Base-by-base conservation (phyloP, 2,113 vertebrate genomes). In the Halichoeres trimaculatus region DNA sequence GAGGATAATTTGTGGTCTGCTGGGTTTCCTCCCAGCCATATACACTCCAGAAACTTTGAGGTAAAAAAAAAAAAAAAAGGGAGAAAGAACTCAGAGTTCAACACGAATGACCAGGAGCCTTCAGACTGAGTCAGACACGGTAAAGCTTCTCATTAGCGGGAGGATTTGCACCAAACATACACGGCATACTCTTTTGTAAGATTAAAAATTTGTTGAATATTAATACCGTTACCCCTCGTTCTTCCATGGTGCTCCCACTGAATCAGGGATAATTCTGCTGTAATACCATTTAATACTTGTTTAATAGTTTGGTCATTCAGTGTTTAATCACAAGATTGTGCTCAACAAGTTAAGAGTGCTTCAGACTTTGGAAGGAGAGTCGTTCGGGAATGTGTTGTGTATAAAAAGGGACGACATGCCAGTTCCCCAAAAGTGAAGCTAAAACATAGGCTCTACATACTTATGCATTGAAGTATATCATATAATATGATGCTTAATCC, bases 1-100 rank as follows among this genome's bases (percentile, higher is more conserved):
- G 74, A 83, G 79, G 85, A 85, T 86, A 74, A 88, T 90, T 82
- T 86, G 76, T 85, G 85, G 89, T 90, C 84, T 86, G 73, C 75
- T 80, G 79, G 80, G 81, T 86, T 84, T 88, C 79, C 81, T 87
- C 74, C 71, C 35, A 84, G 89, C 45, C 23, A 77, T 72, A 73
- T 52, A 72, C 69, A 85, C 78, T 88, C 51, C 55, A 74, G 72
- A 86, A 83, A 86, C 66, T 81, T 85, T 83, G 75, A 19, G 2
- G 48, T 71, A n/a, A 64, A 55, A 43, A 54, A 69, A 64, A 60
- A 48, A 68, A 70, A 53, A 34, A 30, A 30, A 30, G n/a, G n/a
- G n/a, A n/a, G n/a, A 6, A 75, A 62, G 48, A 19, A 1, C 26
- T 74, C 48, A 73, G 73, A 77, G 80, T 84, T 84, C 71, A 84